These are phyloP conservation scores for Heterotis niloticus DNA, from an alignment of 2,113 vertebrate species.

Conservation along the genomic window DNA sequence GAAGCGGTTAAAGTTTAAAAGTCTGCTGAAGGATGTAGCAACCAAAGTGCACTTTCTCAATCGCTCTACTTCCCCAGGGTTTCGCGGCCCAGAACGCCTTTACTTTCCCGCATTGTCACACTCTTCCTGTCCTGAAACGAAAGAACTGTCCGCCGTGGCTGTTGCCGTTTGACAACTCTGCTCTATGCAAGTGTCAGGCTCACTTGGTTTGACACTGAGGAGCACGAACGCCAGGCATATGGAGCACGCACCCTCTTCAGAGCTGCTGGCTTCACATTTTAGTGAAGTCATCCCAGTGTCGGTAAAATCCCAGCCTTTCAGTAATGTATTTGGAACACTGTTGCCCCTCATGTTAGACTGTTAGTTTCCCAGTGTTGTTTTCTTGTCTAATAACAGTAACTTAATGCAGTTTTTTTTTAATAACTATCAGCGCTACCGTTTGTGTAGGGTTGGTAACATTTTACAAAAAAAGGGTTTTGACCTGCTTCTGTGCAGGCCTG, in stretches of 20 bases:
- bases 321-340: background rate
- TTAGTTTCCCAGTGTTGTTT: too few species aligned
- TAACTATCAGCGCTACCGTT: too few species aligned
- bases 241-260: background rate
- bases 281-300: background rate
- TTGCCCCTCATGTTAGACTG: background rate
- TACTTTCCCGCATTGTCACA: constrained; percentile 11
- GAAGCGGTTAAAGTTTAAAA: too few species aligned
- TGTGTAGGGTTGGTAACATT: background rate
- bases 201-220: background rate
- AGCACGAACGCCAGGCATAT: background rate
- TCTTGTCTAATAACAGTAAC: too few species aligned
- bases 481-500: background rate
- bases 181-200: background rate
- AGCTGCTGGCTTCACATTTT: background rate
- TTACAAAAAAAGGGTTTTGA: background rate
- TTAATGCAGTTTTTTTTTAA: too few species aligned
- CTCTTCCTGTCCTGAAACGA: constrained; percentile 66
- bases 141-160: constrained; percentile 80
- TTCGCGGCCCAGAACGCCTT: constrained; percentile 14
- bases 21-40: too few species aligned
- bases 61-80: constrained; percentile 27
- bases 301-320: background rate
- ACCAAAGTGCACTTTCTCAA: background rate
- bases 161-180: constrained; percentile 69